phyloP scores from a whole-genome alignment of 2,797 vertebrate genomes.

The Pangasius sanitwongsei region DNA sequence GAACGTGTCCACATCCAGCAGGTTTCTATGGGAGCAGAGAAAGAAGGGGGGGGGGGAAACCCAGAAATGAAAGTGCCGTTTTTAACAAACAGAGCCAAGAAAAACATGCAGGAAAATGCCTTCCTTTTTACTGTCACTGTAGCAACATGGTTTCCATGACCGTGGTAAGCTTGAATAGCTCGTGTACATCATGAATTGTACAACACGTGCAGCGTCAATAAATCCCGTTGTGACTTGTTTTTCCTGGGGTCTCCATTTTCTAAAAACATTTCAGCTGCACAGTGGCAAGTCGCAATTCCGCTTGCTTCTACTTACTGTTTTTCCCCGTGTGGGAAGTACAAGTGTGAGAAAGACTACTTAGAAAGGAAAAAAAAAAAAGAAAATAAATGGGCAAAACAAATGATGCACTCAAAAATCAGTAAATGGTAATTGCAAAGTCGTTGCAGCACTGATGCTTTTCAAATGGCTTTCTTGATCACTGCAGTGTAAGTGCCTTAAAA shows the following conservation, averaged over 20 bases:
- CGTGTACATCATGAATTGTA: background rate
- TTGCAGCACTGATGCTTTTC: background rate
- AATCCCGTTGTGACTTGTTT: background rate
- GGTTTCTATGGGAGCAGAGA: conserved; percentile 76
- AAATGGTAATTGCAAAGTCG: background rate
- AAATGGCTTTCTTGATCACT: background rate
- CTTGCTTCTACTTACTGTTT: background rate
- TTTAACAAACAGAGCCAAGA: background rate
- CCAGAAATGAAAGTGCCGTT: background rate
- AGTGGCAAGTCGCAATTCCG: background rate
- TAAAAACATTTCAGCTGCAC: conserved; percentile 1
- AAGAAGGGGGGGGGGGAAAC: conserved; percentile 22
- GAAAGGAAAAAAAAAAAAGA: background rate
- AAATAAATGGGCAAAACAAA: conserved; percentile 10
- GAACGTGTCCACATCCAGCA: conserved; percentile 94
- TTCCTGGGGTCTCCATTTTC: background rate
- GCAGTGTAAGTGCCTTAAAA: background rate
- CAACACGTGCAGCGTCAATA: background rate
- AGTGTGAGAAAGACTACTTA: background rate
- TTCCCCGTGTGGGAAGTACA: background rate
- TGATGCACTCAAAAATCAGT: conserved; percentile 13
- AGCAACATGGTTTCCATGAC: background rate
- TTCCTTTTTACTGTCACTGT: background rate
- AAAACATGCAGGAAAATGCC: background rate
- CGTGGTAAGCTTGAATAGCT: background rate